Evolutionary conservation across 2,797 vertebrate genomes (phyloP).

Genomic region (Ctenopoma kingsleyae): DNA sequence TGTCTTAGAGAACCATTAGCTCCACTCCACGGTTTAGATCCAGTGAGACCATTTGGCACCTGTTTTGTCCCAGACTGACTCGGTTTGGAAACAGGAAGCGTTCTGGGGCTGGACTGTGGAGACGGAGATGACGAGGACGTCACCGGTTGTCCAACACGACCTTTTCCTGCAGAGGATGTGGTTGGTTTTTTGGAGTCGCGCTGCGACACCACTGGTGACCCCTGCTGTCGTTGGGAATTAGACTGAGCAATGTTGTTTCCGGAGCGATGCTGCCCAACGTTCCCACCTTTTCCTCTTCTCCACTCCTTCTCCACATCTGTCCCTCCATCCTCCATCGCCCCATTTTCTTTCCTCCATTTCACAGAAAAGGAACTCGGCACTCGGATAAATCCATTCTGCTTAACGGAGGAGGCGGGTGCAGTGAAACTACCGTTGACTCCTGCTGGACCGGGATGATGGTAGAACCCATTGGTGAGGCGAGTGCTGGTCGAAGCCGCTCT

Average conservation of each 20-base stretch:
- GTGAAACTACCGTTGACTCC: constrained; percentile 25
- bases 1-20: constrained; percentile 35
- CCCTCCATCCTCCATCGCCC: constrained; percentile 57
- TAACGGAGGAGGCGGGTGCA: constrained; percentile 1
- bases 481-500: constrained; percentile 42
- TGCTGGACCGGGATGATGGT: constrained; percentile 60
- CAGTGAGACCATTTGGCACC: constrained; percentile 42
- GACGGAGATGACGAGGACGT: constrained; percentile 53
- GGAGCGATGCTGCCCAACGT: neutral
- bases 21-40: constrained; percentile 48
- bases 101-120: constrained; percentile 44
- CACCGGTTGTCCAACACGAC: constrained; percentile 73
- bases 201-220: constrained; percentile 28
- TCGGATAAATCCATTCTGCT: constrained; percentile 85
- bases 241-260: constrained; percentile 1
- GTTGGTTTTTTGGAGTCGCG: constrained; percentile 74
- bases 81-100: constrained; percentile 46
- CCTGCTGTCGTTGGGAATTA: constrained; percentile 34
- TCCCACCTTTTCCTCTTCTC: constrained; percentile 16
- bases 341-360: constrained; percentile 87
- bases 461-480: constrained; percentile 80
- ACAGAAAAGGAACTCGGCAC: constrained; percentile 80
- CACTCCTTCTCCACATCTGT: constrained; percentile 24
- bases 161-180: constrained; percentile 65
- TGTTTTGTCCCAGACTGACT: constrained; percentile 35